phyloP scores from a whole-genome alignment of 2,888 invertebrate species.

The Cantharis rufa region DNA sequence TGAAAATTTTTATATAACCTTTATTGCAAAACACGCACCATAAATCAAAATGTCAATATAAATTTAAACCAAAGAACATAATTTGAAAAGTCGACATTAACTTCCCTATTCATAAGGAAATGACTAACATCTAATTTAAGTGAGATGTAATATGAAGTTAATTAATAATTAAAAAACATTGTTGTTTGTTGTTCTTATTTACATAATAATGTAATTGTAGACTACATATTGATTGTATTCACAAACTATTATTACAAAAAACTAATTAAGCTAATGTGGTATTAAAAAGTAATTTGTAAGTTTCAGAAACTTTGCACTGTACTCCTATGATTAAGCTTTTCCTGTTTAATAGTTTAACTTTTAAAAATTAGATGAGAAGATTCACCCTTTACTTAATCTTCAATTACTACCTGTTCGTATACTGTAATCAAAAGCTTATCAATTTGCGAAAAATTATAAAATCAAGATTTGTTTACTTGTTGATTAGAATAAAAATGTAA shows the following conservation, averaged over 20 bases:
- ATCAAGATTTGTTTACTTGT: too few species aligned
- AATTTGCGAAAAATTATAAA: not conserved
- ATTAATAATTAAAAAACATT: not conserved
- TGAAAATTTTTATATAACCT: not conserved
- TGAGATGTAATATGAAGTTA: not conserved
- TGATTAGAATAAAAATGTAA: too few species aligned
- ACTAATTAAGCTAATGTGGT: not conserved
- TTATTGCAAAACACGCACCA: not conserved
- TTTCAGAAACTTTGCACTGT: not conserved
- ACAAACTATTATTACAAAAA: not conserved
- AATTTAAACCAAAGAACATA: not conserved
- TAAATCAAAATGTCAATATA: constrained; percentile 2
- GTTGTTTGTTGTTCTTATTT: not conserved
- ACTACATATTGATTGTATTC: not conserved
- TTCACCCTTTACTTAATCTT: not conserved
- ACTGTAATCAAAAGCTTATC: not conserved
- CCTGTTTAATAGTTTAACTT: not conserved
- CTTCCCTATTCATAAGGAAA: not conserved
- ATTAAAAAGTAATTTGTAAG: not conserved
- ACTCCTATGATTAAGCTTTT: not conserved
- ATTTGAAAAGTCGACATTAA: not conserved
- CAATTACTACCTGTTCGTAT: not conserved
- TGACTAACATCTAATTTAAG: not conserved
- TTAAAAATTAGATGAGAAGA: not conserved
- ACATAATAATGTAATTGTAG: not conserved